These are phyloP conservation scores for Henricia sp. DNA, from an alignment of 53 echinoderm and acorn worm species.

Conservation along the genomic window DNA sequence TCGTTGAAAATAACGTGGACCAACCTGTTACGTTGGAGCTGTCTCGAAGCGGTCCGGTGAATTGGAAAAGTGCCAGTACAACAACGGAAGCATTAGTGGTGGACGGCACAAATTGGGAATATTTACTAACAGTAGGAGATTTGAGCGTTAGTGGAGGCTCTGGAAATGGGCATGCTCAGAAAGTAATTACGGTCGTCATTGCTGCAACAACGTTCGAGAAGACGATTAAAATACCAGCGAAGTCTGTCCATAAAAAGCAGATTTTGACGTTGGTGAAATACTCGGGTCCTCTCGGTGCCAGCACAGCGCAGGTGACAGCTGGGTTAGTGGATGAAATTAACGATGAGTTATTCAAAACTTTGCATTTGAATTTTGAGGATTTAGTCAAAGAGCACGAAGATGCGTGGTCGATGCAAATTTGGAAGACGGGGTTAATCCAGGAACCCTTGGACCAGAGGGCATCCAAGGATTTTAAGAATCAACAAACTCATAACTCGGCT, in stretches of 20 bases:
- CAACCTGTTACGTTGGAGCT: slow-evolving; percentile 76
- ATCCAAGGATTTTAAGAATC: slow-evolving; percentile 22
- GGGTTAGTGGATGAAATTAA: slow-evolving; percentile 76
- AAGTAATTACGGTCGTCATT: slow-evolving; percentile 79
- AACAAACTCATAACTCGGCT: slow-evolving; percentile 51
- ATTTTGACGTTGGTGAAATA: slow-evolving; percentile 74
- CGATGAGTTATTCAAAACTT: slow-evolving; percentile 80
- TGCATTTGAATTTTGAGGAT: slow-evolving; percentile 69
- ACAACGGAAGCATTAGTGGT: slow-evolving; percentile 77
- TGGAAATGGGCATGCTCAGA: slow-evolving; percentile 65
- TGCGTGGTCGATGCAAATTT: slow-evolving; percentile 88
- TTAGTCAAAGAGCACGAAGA: slow-evolving; percentile 76
- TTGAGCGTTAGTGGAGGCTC: neutral
- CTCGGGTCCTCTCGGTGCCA: slow-evolving; percentile 79
- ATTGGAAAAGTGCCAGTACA: slow-evolving; percentile 90
- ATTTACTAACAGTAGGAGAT: slow-evolving; percentile 60
- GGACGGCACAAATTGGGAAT: slow-evolving; percentile 71
- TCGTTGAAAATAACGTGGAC: slow-evolving; percentile 83
- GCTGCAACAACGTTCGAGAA: slow-evolving; percentile 75
- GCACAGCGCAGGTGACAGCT: slow-evolving; percentile 53
- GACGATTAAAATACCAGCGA: slow-evolving; percentile 73
- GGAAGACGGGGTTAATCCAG: slow-evolving; percentile 78
- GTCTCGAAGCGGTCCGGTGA: slow-evolving; percentile 71
- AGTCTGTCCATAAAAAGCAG: slow-evolving; percentile 69
- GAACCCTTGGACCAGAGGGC: slow-evolving; percentile 39